Evolutionary conservation across 2,113 vertebrate genomes (phyloP).

Genomic region (Mellivora capensis): DNA sequence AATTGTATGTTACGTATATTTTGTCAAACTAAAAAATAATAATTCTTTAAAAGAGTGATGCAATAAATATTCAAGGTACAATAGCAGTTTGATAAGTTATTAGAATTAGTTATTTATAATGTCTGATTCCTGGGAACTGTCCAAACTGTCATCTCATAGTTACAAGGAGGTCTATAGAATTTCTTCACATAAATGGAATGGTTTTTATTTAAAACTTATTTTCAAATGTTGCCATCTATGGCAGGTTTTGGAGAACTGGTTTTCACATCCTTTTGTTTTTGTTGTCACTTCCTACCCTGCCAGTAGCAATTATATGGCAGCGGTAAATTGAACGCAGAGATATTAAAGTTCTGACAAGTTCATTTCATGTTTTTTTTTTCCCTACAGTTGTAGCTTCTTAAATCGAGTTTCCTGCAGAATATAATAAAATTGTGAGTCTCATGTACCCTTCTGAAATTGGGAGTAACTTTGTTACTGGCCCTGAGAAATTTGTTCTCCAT

Average conservation of each 20-base stretch:
- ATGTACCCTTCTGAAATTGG: not conserved
- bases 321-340: constrained; percentile 23
- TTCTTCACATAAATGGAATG: not conserved
- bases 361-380: not conserved
- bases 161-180: not conserved
- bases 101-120: not conserved
- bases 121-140: not conserved
- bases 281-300: not conserved
- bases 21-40: not conserved
- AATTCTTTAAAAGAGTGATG: not conserved
- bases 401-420: constrained; percentile 21
- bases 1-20: not conserved
- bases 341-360: constrained; percentile 1
- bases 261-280: not conserved
- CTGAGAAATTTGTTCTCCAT: not conserved
- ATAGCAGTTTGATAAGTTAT: not conserved
- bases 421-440: constrained; percentile 10
- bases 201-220: not conserved
- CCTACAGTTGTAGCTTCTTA: not conserved
- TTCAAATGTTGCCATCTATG: not conserved
- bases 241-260: not conserved
- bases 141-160: not conserved
- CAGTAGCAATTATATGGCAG: constrained; percentile 16
- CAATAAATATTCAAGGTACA: not conserved
- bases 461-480: constrained; percentile 12